Percentiles rank a stretch among this genome's conserved stretches.
phyloP scores from a whole-genome alignment of 2,113 vertebrate genomes.

The Ardeotis arabs region DNA sequence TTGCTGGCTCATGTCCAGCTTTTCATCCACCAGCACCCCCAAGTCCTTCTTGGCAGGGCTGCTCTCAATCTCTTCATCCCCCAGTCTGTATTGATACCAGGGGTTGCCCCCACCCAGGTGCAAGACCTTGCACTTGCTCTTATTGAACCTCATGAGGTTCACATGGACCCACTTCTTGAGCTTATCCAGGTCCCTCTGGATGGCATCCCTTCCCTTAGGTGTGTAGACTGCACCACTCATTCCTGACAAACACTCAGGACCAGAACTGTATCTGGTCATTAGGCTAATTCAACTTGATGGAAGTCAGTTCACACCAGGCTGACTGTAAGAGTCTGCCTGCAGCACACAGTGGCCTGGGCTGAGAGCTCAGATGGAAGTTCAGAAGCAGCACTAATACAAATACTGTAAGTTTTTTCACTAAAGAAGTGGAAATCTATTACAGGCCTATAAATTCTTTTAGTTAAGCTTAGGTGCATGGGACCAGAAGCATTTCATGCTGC shows the following conservation, averaged over 20 bases:
- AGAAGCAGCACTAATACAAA: not conserved
- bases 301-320: not conserved
- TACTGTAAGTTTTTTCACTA: not conserved
- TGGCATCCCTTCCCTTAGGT: too few species aligned
- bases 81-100: too few species aligned
- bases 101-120: too few species aligned
- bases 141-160: too few species aligned
- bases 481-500: not conserved
- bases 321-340: not conserved
- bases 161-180: too few species aligned
- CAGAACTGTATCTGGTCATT: not conserved
- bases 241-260: not conserved
- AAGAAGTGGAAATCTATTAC: not conserved
- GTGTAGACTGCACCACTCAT: too few species aligned
- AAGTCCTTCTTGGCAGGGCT: too few species aligned
- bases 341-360: not conserved
- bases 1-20: too few species aligned
- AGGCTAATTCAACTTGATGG: not conserved
- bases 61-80: too few species aligned
- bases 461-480: not conserved
- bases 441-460: not conserved
- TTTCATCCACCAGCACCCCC: too few species aligned
- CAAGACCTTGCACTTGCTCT: too few species aligned
- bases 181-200: too few species aligned
- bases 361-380: not conserved